Percentiles rank a stretch among this genome's conserved stretches.
These are phyloP conservation scores for Tricholauxania praeusta DNA, from an alignment of 2,888 invertebrate species.

Conservation along the genomic window DNA sequence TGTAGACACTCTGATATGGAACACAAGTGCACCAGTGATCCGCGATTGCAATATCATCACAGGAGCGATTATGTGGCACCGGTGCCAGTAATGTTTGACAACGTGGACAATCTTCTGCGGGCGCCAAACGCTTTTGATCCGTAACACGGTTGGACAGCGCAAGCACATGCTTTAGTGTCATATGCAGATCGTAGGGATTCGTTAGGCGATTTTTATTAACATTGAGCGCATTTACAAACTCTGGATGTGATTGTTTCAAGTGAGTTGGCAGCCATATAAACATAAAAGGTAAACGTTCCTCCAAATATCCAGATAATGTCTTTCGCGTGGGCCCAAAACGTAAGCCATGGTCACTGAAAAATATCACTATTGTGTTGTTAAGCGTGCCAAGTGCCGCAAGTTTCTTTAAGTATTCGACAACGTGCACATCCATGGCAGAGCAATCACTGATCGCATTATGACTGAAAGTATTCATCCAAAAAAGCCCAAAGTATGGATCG, in stretches of 20 bases:
- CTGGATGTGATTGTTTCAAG: constrained; percentile 71
- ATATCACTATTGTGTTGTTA: constrained; percentile 77
- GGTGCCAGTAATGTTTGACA: constrained; percentile 76
- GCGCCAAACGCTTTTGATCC: constrained; percentile 50
- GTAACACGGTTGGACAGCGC: constrained; percentile 69
- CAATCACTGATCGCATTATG: constrained; percentile 78
- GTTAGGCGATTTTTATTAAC: constrained; percentile 76
- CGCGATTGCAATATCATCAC: constrained; percentile 76
- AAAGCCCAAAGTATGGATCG: constrained; percentile 78
- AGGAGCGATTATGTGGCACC: constrained; percentile 74
- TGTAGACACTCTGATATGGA: constrained; percentile 68
- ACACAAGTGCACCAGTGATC: constrained; percentile 85
- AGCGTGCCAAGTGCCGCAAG: constrained; percentile 73
- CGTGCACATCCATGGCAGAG: constrained; percentile 75
- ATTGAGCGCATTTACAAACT: constrained; percentile 71
- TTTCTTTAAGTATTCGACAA: constrained; percentile 73
- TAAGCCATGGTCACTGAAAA: constrained; percentile 84
- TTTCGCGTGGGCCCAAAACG: constrained; percentile 80
- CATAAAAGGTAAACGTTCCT: constrained; percentile 81
- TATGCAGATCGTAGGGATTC: constrained; percentile 81
- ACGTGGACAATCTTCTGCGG: constrained; percentile 73
- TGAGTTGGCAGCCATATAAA: constrained; percentile 77
- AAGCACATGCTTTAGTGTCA: constrained; percentile 77
- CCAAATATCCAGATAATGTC: constrained; percentile 79
- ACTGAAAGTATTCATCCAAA: constrained; percentile 84